Base-by-base conservation (phyloP, 2,113 vertebrate genomes). In the Cynoglossus semilaevis region DNA sequence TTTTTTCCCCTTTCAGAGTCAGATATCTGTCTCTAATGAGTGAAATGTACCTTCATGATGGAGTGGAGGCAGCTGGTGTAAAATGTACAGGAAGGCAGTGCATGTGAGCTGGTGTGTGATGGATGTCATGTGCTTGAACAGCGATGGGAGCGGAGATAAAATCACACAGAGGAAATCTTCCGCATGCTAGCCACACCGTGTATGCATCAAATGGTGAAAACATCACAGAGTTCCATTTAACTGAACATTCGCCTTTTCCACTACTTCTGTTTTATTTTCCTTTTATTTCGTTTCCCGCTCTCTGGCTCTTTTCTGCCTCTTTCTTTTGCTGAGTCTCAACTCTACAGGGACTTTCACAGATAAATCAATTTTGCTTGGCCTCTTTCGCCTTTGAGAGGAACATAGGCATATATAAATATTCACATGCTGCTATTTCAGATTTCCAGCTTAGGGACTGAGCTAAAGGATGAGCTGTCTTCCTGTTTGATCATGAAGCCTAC, bases 381-480 rank as follows among this genome's bases (percentile, higher is more conserved):
- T 81, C 76, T 81, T 73, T 88, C 34, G 86, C 79, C 63, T 82
- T 70, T 67, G 70, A 76, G 78, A 72, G 44, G 72, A 87, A 84
- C 76, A 68, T 46, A 71, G 76, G 78, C 85, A 80, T 80, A 62
- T 84, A 83, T 87, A 84, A 88, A 86, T 85, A 86, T 88, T 88
- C 84, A 84, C 84, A 81, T 58, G 77, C 64, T 49, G 76, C 76
- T 84, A 88, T 86, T 86, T 85, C 72, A 82, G 84, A 81, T 79
- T 64, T 71, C 72, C 79, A 74, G 84, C 84, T 82, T 55, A 74
- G 86, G 82, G 86, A 88, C 60, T 63, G 72, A 70, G 75, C 64
- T 46, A 63, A 70, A 70, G 81, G 73, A 84, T 80, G 82, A 82
- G 79, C 77, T 67, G 78, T 71, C 66, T 71, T 51, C 60, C 61